Base-by-base conservation (phyloP, 2,113 vertebrate species). In the Halichoeres trimaculatus region DNA sequence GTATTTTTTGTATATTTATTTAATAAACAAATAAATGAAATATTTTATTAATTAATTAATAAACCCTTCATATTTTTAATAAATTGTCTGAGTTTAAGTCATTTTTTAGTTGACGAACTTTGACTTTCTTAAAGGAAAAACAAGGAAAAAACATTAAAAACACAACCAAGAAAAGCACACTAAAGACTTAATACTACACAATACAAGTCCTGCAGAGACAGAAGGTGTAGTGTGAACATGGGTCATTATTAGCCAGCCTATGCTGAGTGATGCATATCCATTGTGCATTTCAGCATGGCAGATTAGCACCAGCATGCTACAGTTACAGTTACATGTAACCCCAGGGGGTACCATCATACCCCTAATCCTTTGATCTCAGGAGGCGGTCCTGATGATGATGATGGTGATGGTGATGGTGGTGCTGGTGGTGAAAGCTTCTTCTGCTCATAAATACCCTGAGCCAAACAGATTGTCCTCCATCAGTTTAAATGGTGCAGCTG, bases 291-390 rank as follows among this genome's bases (percentile, higher is more conserved):
- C 40, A 61, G 38, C 17, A 26, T 53, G 52, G 40, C 61, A 64
- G 88, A 89, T 90, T 89, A 89, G 65, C 41, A 40, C n/a, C 24
- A 83, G 60, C 76, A 76, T 52, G 63, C 61, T 74, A 34, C 0
- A 9, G 61, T 67, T 74, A 34, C 0, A 8, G 61, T 67, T 75
- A 58, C 65, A 53, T 22, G 55, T 45, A 13, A 47, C 72, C 60
- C 80, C 57, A 3, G 68, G 89, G 86, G 83, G 80, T 51, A 20
- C 55, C 48, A 43, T 70, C 80, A 54, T 58, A 65, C 1, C 24
- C 43, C 74, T 89, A 84, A 91, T 89, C 87, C 78, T 74, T 13
- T 73, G 67, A 84, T 86, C 56, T 59, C 57, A 59, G 41, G 48
- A 40, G 45, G 34, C 67, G 62, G 52, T 10, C 58, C 45, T 63